Base-by-base conservation (phyloP, 2,888 invertebrate genomes). In the Podotricha telesiphe region DNA sequence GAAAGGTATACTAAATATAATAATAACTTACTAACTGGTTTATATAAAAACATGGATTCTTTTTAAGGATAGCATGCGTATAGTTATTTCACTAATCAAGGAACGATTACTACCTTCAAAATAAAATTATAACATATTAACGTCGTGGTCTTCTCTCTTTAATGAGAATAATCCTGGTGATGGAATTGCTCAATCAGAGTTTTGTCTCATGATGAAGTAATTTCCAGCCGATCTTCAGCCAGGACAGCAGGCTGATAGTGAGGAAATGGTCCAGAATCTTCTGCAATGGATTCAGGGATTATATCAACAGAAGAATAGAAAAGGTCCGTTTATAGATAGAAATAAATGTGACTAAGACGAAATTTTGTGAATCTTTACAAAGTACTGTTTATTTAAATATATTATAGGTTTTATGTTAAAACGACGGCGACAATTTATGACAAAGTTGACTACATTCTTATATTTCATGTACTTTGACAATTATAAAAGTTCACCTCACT, bases 231-330 rank as follows among this genome's bases (percentile, higher is more conserved):
- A 91, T 11, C 78, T 84, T 61, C 84, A 88, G 68, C 84, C 89
- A 56, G 86, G 86, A 65, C 88, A 93, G 81, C 94, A 93, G 77
- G 89, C 91, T 34, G 94, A 94, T 74, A 94, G 95, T 64, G 96
- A 96, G 80, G 94, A 95, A 82, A 96, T 96, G 95, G 96, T 96
- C 67, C 94, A 95, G 84, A 95, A 96, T 81, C 94, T 96, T 75
- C 94, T 96, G 69, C 95, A 95, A 75, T 96, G 96, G 96, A 94
- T 96, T 73, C 96, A 96, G 84, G 95, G 95, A 75, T 94, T 95
- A 70, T 95, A 96, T 81, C 93, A 94, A 74, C 94, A 95, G 80
- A 89, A 84, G 77, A 91, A 86, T 82, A 88, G 93, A 83, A 93
- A 93, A 93, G 93, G 93, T 93, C 86, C 85, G 87, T 76, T 76